A percentile compares a stretch with the other conserved stretches of the same genome.
Evolutionary conservation across 2,888 invertebrate genomes (phyloP).

Genomic region (Caenorhabditis doughertyi): DNA sequence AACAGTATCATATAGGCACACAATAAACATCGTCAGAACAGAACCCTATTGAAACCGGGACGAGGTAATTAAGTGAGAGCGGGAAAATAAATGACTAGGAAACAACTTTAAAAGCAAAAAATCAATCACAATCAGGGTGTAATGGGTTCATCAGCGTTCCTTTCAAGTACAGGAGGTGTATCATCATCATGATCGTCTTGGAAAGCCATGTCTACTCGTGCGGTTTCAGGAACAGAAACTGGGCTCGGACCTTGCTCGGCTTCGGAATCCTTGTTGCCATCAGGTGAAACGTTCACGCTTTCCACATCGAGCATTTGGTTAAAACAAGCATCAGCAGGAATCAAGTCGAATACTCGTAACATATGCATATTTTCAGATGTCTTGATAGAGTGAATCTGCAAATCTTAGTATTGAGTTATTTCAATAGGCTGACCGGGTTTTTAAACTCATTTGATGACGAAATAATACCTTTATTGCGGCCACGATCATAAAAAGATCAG

Average conservation of each 20-base stretch:
- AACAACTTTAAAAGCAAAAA: slow-evolving; percentile 8
- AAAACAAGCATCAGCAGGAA: slow-evolving; percentile 75
- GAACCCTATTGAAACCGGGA: slow-evolving; percentile 33
- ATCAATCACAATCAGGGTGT: slow-evolving; percentile 24
- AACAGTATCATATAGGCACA: slow-evolving; percentile 49
- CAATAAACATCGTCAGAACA: slow-evolving; percentile 33
- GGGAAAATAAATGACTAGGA: slow-evolving; percentile 22
- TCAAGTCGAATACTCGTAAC: slow-evolving; percentile 75
- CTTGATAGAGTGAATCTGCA: slow-evolving; percentile 72
- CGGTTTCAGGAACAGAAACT: slow-evolving; percentile 35
- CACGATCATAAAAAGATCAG: slow-evolving; percentile 73
- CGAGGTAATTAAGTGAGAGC: slow-evolving; percentile 19
- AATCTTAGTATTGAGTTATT: not conserved
- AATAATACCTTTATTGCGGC: slow-evolving; percentile 73
- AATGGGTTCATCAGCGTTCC: slow-evolving; percentile 24
- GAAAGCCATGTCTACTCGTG: slow-evolving; percentile 1
- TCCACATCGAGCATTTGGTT: slow-evolving; percentile 73
- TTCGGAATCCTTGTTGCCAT: slow-evolving; percentile 17
- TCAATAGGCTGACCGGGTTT: not conserved
- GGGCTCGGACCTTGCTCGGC: slow-evolving; percentile 38
- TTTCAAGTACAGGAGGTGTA: slow-evolving; percentile 29
- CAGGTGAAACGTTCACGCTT: slow-evolving; percentile 50
- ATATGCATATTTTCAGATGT: slow-evolving; percentile 80
- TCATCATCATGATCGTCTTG: slow-evolving; percentile 18
- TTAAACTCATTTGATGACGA: not conserved